These are phyloP conservation scores for Opisthocomus hoazin DNA, from an alignment of 2,113 vertebrate genomes.

Conservation along the genomic window DNA sequence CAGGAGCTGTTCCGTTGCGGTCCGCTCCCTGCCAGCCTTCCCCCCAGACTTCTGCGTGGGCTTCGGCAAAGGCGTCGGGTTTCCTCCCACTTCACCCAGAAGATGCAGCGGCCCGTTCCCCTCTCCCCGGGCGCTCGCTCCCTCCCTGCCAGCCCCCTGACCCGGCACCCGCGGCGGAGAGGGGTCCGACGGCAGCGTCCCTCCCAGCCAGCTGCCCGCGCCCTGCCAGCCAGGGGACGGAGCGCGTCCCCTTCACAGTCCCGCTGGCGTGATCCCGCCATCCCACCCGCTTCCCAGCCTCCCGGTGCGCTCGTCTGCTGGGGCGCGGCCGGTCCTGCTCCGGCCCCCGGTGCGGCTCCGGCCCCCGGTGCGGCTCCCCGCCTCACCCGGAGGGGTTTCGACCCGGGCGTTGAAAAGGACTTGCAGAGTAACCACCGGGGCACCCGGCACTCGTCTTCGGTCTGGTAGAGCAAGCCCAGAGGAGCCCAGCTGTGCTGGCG, in stretches of 20 bases:
- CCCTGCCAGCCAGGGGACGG: neutral
- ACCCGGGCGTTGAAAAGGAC: neutral
- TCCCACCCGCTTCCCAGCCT: neutral
- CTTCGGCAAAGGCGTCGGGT: neutral
- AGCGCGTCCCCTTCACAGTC: neutral
- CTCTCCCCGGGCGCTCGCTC: neutral
- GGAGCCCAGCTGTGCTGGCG: fast-evolving
- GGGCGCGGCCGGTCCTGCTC: neutral
- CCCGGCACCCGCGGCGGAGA: neutral
- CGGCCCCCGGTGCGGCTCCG: neutral
- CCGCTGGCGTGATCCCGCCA: neutral
- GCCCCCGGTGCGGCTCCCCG: neutral
- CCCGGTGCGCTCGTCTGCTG: too few relatives aligned
- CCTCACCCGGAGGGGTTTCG: neutral
- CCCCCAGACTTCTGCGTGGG: neutral
- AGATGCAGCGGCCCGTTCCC: too few relatives aligned
- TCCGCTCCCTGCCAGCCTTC: neutral
- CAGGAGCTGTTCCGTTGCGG: neutral
- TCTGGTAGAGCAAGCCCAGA: neutral
- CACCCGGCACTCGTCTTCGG: neutral
- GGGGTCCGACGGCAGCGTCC: too few relatives aligned
- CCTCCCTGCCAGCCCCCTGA: neutral
- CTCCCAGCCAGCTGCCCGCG: too few relatives aligned
- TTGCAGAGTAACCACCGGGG: neutral
- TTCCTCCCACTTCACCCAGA: neutral